Evolutionary conservation across 2,888 invertebrate genomes (phyloP).

Genomic region (Beris chalybata): DNA sequence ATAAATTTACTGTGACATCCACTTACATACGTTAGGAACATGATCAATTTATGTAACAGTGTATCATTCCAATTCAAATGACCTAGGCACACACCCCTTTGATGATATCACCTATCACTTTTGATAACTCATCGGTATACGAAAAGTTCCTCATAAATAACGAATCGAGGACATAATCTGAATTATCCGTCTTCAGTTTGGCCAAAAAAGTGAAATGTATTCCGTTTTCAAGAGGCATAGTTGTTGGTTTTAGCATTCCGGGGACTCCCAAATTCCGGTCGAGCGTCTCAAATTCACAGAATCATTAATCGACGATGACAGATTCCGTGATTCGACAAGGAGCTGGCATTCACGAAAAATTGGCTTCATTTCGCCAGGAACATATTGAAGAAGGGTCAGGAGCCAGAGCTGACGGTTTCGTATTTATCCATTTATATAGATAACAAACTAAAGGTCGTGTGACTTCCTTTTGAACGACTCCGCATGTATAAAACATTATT

Average conservation of each 20-base stretch:
- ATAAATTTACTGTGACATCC: constrained; percentile 10
- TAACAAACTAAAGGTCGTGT: too few relatives aligned
- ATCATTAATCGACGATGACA: constrained; percentile 20
- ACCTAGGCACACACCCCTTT: constrained; percentile 11
- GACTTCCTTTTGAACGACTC: too few relatives aligned
- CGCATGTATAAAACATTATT: too few relatives aligned
- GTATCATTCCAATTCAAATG: constrained; percentile 1
- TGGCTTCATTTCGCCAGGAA: constrained; percentile 8
- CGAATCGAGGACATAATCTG: neutral
- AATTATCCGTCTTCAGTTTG: neutral
- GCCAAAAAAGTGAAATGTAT: neutral
- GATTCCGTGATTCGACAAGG: constrained; percentile 16
- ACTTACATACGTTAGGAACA: constrained; percentile 8
- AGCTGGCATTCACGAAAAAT: constrained; percentile 14
- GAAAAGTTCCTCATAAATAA: constrained; percentile 16
- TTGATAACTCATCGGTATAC: constrained; percentile 13
- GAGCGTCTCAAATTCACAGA: neutral
- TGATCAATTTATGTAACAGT: constrained; percentile 1
- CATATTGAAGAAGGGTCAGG: constrained; percentile 5
- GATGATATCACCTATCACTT: constrained; percentile 15
- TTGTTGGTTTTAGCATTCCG: too few relatives aligned
- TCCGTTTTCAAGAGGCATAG: neutral
- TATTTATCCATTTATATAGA: too few relatives aligned
- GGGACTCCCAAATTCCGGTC: neutral
- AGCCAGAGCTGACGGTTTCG: neutral